Evolutionary conservation across 2,888 invertebrate species (phyloP).

Genomic region (Gisinianus flammeolus): DNA sequence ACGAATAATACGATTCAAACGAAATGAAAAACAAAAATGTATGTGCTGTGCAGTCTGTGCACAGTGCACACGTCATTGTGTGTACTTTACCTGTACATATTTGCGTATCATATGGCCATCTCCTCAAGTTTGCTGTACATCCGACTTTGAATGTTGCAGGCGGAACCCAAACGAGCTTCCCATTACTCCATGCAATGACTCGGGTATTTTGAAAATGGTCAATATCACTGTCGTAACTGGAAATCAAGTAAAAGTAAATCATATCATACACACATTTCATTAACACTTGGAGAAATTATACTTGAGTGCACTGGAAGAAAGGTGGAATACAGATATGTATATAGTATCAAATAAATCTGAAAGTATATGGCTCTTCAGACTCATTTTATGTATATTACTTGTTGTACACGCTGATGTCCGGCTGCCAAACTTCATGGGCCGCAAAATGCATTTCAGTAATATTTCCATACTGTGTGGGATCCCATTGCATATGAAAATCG

Average conservation of each 20-base stretch:
- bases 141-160: conserved; percentile 71
- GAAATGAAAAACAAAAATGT: too few relatives aligned
- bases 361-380: too few relatives aligned
- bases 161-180: conserved; percentile 71
- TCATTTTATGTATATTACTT: too few relatives aligned
- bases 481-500: conserved; percentile 77
- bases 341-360: not conserved
- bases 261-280: not conserved
- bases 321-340: not conserved
- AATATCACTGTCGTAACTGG: conserved; percentile 64
- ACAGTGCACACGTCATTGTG: too few relatives aligned
- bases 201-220: conserved; percentile 69
- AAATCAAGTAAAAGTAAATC: not conserved
- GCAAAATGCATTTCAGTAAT: conserved; percentile 69
- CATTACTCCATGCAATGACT: conserved; percentile 65
- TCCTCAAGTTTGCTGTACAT: conserved; percentile 65
- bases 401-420: conserved; percentile 76
- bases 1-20: too few relatives aligned
- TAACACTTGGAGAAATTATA: too few relatives aligned
- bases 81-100: conserved; percentile 64
- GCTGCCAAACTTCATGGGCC: conserved; percentile 79
- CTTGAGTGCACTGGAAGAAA: too few relatives aligned
- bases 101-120: conserved; percentile 80
- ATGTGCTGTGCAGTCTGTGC: too few relatives aligned
- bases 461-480: conserved; percentile 71